These are phyloP conservation scores for Pempheris klunzingeri DNA, from an alignment of 2,797 vertebrate genomes.

Conservation along the genomic window DNA sequence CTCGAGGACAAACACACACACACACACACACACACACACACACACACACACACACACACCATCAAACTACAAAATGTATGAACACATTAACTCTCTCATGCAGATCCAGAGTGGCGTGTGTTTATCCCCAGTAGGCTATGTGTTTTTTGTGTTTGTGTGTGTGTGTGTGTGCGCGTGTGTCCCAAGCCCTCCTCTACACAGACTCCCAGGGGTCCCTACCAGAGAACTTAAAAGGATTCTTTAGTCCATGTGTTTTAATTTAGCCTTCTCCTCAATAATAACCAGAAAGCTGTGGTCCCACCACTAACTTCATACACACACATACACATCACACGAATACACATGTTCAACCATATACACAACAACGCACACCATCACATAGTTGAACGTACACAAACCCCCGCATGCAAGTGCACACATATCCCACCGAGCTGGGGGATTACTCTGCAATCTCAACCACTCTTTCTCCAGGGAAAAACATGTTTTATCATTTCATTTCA, in stretches of 20 bases:
- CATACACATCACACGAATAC: conserved; percentile 42
- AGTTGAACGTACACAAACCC: conserved; percentile 59
- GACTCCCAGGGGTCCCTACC: conserved; percentile 53
- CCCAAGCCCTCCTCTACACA: conserved; percentile 40
- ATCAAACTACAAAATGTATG: conserved; percentile 57
- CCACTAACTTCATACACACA: conserved; percentile 43
- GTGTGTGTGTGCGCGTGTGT: conserved; percentile 32
- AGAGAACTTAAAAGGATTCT: conserved; percentile 75
- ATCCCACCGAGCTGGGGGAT: conserved; percentile 79
- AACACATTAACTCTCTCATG: conserved; percentile 64
- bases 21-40: conserved; percentile 49
- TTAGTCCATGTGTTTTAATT: conserved; percentile 77
- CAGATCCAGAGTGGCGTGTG: conserved; percentile 66
- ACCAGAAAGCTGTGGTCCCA: conserved; percentile 64
- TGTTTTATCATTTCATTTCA: conserved; percentile 87
- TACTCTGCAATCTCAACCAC: conserved; percentile 84
- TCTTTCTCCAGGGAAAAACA: conserved; percentile 78
- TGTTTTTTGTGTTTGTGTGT: conserved; percentile 32
- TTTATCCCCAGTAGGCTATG: conserved; percentile 63
- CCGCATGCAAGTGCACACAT: conserved; percentile 59
- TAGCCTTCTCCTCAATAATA: conserved; percentile 70
- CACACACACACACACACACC: conserved; percentile 48
- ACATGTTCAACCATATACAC: conserved; percentile 31
- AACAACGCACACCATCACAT: conserved; percentile 41
- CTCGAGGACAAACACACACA: conserved; percentile 54